Conservation (phyloP, 2,797 vertebrate genomes). For the Morus bassanus region DNA sequence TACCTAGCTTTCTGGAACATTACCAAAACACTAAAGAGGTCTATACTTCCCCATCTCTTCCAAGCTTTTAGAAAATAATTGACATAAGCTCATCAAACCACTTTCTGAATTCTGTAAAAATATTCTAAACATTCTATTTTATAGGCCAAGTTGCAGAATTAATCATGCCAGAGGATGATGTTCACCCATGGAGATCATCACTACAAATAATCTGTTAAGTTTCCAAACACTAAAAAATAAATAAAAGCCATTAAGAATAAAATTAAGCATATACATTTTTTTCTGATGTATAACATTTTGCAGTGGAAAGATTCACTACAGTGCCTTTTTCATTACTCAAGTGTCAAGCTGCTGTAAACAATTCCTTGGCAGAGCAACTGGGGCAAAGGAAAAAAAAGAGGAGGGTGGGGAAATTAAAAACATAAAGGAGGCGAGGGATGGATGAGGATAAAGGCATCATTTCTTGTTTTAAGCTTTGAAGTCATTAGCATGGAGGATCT, state of each 20-base stretch:
- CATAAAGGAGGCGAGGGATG: slow-evolving; percentile 58
- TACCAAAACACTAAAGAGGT: background rate
- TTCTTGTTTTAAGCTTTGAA: slow-evolving; percentile 48
- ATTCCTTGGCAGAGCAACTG: slow-evolving; percentile 39
- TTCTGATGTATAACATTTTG: background rate
- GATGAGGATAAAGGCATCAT: slow-evolving; percentile 45
- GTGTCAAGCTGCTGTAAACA: slow-evolving; percentile 32
- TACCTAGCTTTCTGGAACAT: background rate
- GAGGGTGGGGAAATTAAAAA: slow-evolving; percentile 38
- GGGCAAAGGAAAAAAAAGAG: slow-evolving; percentile 46
- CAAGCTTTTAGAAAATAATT: slow-evolving; percentile 4
- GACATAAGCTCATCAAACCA: background rate
- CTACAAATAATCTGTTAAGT: slow-evolving; percentile 10
- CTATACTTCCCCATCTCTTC: background rate
- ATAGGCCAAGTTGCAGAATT: slow-evolving; percentile 4
- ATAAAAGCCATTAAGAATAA: background rate
- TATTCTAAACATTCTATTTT: background rate
- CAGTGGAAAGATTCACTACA: slow-evolving; percentile 16
- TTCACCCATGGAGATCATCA: background rate
- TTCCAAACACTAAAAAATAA: slow-evolving; percentile 23
- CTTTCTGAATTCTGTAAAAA: slow-evolving; percentile 2
- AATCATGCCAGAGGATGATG: background rate
- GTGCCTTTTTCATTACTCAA: slow-evolving; percentile 12
- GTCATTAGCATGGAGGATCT: slow-evolving; percentile 39
- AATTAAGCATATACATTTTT: background rate